Conservation (phyloP, 2,888 invertebrate genomes). For the Eupithecia vulgata region DNA sequence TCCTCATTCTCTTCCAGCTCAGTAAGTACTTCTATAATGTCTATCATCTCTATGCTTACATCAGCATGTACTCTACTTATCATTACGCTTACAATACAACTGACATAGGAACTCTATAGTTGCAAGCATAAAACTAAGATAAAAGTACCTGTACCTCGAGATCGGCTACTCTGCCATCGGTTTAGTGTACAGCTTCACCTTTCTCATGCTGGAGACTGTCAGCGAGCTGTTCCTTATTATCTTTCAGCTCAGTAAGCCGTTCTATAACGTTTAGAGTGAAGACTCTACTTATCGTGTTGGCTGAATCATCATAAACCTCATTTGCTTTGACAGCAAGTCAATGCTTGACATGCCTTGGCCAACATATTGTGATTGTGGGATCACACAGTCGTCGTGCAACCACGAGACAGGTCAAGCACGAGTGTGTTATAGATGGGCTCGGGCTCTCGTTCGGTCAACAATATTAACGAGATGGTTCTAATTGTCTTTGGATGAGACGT, state of each 20-base stretch:
- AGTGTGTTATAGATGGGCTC: no score
- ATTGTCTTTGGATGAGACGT: no score
- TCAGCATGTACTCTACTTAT: background rate
- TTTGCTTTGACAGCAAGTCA: background rate
- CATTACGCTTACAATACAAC: background rate
- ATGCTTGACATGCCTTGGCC: background rate
- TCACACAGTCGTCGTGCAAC: no score
- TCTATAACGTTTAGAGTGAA: background rate
- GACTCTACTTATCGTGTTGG: background rate
- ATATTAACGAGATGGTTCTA: no score
- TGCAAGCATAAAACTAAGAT: no score
- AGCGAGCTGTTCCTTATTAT: conserved; percentile 75
- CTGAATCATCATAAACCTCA: background rate
- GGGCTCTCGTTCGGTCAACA: no score
- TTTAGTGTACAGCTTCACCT: conserved; percentile 72
- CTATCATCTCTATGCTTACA: background rate
- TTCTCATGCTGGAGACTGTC: conserved; percentile 70
- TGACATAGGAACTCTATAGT: no score
- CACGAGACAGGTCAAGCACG: no score
- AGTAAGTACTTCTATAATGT: conserved; percentile 58
- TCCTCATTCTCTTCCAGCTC: conserved; percentile 74
- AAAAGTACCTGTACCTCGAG: conserved; percentile 73
- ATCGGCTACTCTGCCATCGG: conserved; percentile 73
- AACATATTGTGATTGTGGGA: background rate
- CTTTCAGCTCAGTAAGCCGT: conserved; percentile 73